Percentiles rank a stretch among this genome's conserved stretches.
phyloP scores from a whole-genome alignment of 2,888 invertebrate genomes.

The Hyppa rectilinea region DNA sequence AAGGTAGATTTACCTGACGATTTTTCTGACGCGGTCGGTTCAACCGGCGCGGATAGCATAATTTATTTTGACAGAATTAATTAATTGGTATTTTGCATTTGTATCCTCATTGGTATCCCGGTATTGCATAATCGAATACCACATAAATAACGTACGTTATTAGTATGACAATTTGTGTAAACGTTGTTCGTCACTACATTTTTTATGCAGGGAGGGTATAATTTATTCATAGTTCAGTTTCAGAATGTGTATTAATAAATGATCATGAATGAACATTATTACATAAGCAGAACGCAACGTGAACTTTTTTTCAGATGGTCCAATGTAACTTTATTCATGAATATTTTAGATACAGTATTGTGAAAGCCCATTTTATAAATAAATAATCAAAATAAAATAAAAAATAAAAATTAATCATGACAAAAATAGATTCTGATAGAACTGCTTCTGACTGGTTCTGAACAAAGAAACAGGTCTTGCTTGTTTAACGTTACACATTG shows the following conservation, averaged over 20 bases:
- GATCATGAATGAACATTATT: background rate
- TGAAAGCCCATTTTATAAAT: no score
- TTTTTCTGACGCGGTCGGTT: background rate
- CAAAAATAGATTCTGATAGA: no score
- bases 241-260: background rate
- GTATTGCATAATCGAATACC: background rate
- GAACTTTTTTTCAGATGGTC: background rate
- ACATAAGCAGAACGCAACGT: background rate
- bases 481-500: no score
- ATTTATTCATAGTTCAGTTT: background rate
- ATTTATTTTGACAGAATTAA: background rate
- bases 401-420: no score
- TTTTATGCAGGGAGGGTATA: background rate
- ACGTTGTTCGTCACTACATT: background rate
- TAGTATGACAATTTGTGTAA: background rate
- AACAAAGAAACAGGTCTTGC: no score
- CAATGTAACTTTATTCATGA: background rate
- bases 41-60: background rate
- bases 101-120: no score
- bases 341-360: background rate
- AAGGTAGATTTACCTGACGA: no score
- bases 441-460: no score
- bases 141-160: background rate
- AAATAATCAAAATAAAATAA: no score
- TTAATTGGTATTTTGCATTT: no score